Base-by-base conservation (phyloP, 1,140 invertebrate genomes). In the Pseudomyrmex flavicornis region DNA sequence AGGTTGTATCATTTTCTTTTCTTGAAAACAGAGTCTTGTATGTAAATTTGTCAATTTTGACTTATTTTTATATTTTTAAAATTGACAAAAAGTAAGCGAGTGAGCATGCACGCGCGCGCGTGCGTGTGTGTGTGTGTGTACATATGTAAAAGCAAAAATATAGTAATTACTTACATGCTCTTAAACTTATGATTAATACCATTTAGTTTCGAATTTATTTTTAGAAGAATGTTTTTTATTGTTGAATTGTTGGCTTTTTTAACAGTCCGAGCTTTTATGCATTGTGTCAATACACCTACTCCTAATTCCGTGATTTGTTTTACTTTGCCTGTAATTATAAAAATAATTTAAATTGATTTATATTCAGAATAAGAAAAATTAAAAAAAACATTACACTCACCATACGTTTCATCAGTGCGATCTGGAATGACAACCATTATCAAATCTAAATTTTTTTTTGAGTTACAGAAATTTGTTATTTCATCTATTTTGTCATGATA, bases 181-280 rank as follows among this genome's bases (percentile, higher is more conserved):
- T 56, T 0, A 15, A 98, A 88, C 15, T 91, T 93, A 90, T 98
- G 97, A 94, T 98, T 99, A 0, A 96, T 94, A 0, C 98, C 97
- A 93, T 98, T 97, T 50, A 98, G 89, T 93, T 99, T 98, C 0
- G 97, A 96, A 92, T 97, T 97, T 0, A 99, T 95, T 95, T 99
- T 99, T 0, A 98, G 91, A 15, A 98, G 91, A 84, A 99, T 96
- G 91, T 99, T 99, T 0, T 92, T 88, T n/a, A 95, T 90, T 0
- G 95, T 95, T 3, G 95, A 91, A 9, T 82, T 35, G 84, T 93
- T 95, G 80, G 95, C 92, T 76, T 89, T 92, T 82, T 58, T 92
- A 1, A 95, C 90, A 13, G 96, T 98, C 72, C 69, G 87, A 35
- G 93, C 91, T 90, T 97, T 97, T 9, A 99, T 94, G 89, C 98